Evolutionary conservation across 2,888 invertebrate species (phyloP), one percentile per base, ranked within the genome.

Genomic region (Dimorphilus gyrociliatus): DNA sequence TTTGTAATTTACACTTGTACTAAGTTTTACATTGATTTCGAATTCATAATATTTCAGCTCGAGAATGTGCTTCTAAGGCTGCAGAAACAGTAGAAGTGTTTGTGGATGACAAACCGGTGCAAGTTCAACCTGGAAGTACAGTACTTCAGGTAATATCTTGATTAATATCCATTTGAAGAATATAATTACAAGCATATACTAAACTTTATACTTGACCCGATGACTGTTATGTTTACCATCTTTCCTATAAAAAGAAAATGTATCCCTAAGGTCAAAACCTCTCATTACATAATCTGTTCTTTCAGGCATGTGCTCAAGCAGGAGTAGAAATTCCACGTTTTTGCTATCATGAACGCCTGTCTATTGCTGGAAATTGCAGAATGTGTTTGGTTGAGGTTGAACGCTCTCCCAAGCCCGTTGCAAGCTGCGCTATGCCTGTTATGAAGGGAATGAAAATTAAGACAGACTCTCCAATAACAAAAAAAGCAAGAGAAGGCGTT

Each of bases 351-450:
- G 97, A 99, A 59, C 73, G 97, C 29, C 71, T 99, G 33, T 88
- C 94, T 4, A 82, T 99, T 18, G 97, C 97, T 42, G 97, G 97
- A 26, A 99, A 99, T 67, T 97, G 94, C 58, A 74, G 97, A 40
- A 99, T 97, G 97, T 99, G 97, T 65, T 70, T 99, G 17, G 97
- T 99, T 1, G 97, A 99, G 66, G 90, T 99, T 8, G 97, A 99
- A 60, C 92, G 85, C 60, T 85, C 90, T 24, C 79, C 88, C 2
- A 90, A 97, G 70, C 94, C 94, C 0, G 82, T 90, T 0, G 97
- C 97, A 6, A 90, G 94, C 1, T 97, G 97, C 64, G 97, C 97
- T 10, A 97, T 97, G 94, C 97, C 97, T 0, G 94, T 99, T 0
- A 90, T 97, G 92, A 94, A 94, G 64, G 97, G 94, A n/a, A 70